These are phyloP conservation scores for Allophyes oxyacanthae DNA, from an alignment of 2,888 invertebrate genomes.

Conservation along the genomic window DNA sequence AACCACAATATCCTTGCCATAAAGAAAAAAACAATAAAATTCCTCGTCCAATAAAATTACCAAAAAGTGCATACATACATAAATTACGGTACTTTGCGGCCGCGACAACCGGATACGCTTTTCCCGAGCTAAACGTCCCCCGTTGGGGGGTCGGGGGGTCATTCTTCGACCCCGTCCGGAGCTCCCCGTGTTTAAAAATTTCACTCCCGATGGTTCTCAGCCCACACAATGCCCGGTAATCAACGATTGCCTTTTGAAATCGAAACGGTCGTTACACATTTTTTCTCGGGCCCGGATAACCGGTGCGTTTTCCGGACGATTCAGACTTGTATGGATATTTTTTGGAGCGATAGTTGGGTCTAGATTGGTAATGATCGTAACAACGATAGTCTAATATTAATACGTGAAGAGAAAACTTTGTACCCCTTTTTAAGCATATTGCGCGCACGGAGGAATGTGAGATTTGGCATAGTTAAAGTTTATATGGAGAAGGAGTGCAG, in stretches of 20 bases:
- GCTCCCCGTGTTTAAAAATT: slow-evolving; percentile 83
- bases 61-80: slow-evolving; percentile 51
- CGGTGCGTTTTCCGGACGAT: slow-evolving; percentile 41
- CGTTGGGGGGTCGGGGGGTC: slow-evolving; percentile 41
- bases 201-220: slow-evolving; percentile 80
- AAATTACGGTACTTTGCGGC: slow-evolving; percentile 53
- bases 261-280: slow-evolving; percentile 84
- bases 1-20: too few relatives aligned
- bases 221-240: slow-evolving; percentile 83
- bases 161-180: slow-evolving; percentile 39
- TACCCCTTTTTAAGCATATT: too few relatives aligned
- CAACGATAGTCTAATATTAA: too few relatives aligned
- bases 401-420: too few relatives aligned
- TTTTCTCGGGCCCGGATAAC: slow-evolving; percentile 58
- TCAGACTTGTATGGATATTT: slow-evolving; percentile 36
- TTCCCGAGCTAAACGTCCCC: slow-evolving; percentile 63
- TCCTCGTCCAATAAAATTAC: slow-evolving; percentile 37
- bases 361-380: background rate
- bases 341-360: slow-evolving; percentile 21
- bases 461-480: too few relatives aligned
- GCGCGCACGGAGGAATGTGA: too few relatives aligned
- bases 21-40: background rate
- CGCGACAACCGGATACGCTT: slow-evolving; percentile 71
- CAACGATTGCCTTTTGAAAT: slow-evolving; percentile 88
- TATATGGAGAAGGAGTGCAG: too few relatives aligned